Evolutionary conservation across 2,113 vertebrate species (phyloP).

Genomic region (Bufo bufo): DNA sequence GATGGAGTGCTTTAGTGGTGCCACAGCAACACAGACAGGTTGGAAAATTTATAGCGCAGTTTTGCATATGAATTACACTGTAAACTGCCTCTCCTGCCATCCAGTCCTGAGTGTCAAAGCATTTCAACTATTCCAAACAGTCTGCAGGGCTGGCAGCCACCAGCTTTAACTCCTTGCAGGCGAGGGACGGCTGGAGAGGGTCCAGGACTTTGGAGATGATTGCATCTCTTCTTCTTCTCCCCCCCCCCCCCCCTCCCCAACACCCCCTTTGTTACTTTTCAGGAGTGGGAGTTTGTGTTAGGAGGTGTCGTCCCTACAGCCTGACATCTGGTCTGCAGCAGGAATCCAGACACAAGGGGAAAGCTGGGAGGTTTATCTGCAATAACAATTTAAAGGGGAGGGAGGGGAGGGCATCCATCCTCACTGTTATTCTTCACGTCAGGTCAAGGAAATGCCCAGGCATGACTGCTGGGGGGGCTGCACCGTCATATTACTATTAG

Average conservation of each 20-base stretch:
- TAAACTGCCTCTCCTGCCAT: constrained; percentile 73
- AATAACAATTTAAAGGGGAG: constrained; percentile 33
- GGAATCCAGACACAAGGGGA: constrained; percentile 26
- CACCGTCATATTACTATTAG: no score
- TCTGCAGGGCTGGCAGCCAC: constrained; percentile 73
- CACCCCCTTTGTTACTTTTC: neutral
- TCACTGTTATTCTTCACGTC: constrained; percentile 17
- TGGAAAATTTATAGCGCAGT: constrained; percentile 73
- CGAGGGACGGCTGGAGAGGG: neutral
- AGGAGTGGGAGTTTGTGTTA: constrained; percentile 18
- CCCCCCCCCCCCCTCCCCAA: neutral
- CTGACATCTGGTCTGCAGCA: constrained; percentile 39
- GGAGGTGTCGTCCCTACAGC: constrained; percentile 14
- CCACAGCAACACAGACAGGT: constrained; percentile 74
- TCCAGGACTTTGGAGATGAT: constrained; percentile 12
- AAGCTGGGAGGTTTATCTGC: constrained; percentile 26
- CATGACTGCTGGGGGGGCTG: no score
- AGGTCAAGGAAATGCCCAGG: neutral
- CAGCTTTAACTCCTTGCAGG: constrained; percentile 57
- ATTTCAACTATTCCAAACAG: constrained; percentile 80
- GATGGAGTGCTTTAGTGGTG: constrained; percentile 72
- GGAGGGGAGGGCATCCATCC: constrained; percentile 14
- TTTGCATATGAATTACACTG: constrained; percentile 80
- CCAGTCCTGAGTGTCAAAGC: constrained; percentile 75
- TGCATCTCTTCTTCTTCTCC: constrained; percentile 6